These are phyloP conservation scores for Cheilosia pagana DNA, from an alignment of 2,888 invertebrate genomes.

Conservation along the genomic window DNA sequence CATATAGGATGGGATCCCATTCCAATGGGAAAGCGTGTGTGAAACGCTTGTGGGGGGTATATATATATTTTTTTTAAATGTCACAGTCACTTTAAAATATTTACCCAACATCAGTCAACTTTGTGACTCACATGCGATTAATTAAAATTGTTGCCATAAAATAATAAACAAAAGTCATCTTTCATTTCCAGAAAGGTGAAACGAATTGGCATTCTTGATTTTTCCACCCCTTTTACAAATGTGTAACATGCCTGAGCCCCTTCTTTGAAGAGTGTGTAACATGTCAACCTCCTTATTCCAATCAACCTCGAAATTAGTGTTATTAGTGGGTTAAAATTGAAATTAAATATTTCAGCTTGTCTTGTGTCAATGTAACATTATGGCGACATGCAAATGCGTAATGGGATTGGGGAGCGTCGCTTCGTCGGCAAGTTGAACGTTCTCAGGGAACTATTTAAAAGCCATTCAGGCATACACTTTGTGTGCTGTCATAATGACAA, in stretches of 20 bases:
- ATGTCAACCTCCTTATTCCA: slow-evolving; percentile 36
- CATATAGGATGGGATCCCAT: background rate
- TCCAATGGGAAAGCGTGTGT: no score
- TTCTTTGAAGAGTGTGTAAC: background rate
- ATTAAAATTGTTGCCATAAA: slow-evolving; percentile 50
- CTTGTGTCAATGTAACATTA: slow-evolving; percentile 51
- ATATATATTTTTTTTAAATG: slow-evolving; percentile 1
- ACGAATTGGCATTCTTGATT: slow-evolving; percentile 44
- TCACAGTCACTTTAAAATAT: slow-evolving; percentile 28
- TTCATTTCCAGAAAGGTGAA: slow-evolving; percentile 37
- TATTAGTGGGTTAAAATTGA: slow-evolving; percentile 68
- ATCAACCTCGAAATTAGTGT: slow-evolving; percentile 62
- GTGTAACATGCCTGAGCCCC: slow-evolving; percentile 5
- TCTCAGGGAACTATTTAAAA: slow-evolving; percentile 68
- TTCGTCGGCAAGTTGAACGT: background rate
- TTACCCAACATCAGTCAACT: slow-evolving; percentile 24
- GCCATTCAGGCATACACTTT: slow-evolving; percentile 60
- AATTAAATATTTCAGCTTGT: slow-evolving; percentile 73
- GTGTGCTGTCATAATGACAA: slow-evolving; percentile 82
- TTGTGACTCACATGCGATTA: slow-evolving; percentile 23
- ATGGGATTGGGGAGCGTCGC: background rate
- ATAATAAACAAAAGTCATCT: slow-evolving; percentile 22
- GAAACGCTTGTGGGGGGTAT: background rate
- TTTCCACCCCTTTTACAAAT: slow-evolving; percentile 24
- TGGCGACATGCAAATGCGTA: slow-evolving; percentile 18